Conservation (phyloP, 2,113 vertebrate species). For the Bos javanicus region DNA sequence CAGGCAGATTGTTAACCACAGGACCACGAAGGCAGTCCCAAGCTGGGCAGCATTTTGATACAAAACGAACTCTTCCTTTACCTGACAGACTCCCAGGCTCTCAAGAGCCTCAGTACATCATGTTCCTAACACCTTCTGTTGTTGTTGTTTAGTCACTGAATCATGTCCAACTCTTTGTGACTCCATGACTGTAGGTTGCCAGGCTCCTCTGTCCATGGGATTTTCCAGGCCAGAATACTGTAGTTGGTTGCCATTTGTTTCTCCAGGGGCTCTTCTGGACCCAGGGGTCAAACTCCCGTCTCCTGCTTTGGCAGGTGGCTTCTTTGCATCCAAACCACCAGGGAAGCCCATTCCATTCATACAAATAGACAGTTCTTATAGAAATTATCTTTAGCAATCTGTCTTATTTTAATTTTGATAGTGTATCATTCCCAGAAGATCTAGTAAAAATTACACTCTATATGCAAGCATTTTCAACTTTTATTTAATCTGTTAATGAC, state of each 20-base stretch:
- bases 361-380: not conserved
- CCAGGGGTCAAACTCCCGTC: not conserved
- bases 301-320: not conserved
- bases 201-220: not conserved
- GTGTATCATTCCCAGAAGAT: not conserved
- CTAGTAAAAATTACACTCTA: not conserved
- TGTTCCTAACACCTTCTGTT: not conserved
- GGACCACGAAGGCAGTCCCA: not conserved
- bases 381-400: not conserved
- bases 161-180: not conserved
- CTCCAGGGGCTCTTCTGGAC: not conserved
- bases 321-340: not conserved
- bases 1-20: not conserved
- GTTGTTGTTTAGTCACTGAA: not conserved
- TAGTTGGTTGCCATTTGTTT: not conserved
- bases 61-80: not conserved
- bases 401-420: constrained; percentile 24
- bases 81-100: not conserved
- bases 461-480: not conserved
- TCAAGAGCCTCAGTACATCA: not conserved
- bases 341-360: not conserved
- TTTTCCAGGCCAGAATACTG: not conserved
- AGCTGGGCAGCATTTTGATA: not conserved
- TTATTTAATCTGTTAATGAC: constrained; percentile 42
- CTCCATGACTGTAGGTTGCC: not conserved